Evolutionary conservation across 2,797 vertebrate species (phyloP).

Genomic region (Thripadectes ignobilis): DNA sequence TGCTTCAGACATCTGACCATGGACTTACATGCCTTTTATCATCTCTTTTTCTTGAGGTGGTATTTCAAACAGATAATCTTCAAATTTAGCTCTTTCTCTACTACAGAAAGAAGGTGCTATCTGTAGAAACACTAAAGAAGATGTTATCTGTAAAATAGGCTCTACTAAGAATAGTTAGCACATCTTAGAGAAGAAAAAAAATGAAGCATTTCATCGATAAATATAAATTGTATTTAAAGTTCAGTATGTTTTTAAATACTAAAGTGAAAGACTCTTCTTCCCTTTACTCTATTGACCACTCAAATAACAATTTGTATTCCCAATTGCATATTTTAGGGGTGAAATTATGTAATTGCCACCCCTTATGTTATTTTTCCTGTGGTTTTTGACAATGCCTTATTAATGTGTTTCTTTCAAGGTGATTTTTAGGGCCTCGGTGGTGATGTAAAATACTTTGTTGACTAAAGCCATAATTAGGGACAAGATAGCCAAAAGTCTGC

Average conservation of each 20-base stretch:
- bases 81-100: background rate
- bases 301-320: background rate
- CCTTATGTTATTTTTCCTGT: background rate
- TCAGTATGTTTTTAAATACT: background rate
- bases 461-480: background rate
- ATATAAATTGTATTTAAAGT: background rate
- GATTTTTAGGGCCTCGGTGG: background rate
- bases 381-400: background rate
- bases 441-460: background rate
- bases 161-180: background rate
- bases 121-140: background rate
- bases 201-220: background rate
- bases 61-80: background rate
- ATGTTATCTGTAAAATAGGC: background rate
- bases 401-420: background rate
- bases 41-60: background rate
- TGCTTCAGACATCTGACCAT: background rate
- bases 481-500: background rate
- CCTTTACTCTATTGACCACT: background rate
- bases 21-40: background rate
- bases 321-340: background rate
- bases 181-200: background rate
- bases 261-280: background rate
- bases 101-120: background rate
- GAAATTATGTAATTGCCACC: background rate